Evolutionary conservation across 2,888 invertebrate genomes (phyloP).

Genomic region (Hypolimnas misippus): DNA sequence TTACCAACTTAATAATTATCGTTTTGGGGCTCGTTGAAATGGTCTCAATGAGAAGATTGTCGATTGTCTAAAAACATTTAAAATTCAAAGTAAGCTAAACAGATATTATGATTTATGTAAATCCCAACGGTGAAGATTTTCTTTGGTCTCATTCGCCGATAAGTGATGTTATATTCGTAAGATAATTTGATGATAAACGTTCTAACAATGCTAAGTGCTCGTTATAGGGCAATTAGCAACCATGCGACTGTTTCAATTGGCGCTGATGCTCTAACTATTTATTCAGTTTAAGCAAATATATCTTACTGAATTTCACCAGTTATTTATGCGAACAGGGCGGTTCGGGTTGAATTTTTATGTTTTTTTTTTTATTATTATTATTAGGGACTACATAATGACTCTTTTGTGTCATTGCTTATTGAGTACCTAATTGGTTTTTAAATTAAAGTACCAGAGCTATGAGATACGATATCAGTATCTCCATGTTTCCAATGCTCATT

Average conservation of each 20-base stretch:
- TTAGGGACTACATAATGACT: neutral
- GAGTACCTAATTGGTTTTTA: constrained; percentile 10
- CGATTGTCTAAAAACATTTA: too few species aligned
- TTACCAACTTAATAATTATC: too few species aligned
- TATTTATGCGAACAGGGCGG: neutral
- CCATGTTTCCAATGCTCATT: constrained; percentile 8
- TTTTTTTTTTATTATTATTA: neutral
- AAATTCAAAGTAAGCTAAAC: too few species aligned
- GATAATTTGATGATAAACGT: constrained; percentile 51
- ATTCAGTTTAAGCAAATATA: constrained; percentile 37
- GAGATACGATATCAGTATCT: constrained; percentile 10
- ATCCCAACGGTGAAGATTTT: constrained; percentile 1
- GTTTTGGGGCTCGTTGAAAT: too few species aligned
- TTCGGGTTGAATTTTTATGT: neutral
- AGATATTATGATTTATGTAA: neutral
- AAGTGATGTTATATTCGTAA: constrained; percentile 24
- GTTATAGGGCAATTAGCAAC: constrained; percentile 63
- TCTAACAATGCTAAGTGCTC: constrained; percentile 64
- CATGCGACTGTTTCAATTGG: constrained; percentile 61
- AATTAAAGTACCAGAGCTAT: constrained; percentile 13
- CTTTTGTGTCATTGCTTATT: neutral
- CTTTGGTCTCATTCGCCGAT: neutral
- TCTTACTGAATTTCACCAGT: constrained; percentile 18
- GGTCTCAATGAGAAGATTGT: too few species aligned
- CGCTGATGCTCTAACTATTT: constrained; percentile 47